phyloP scores from a whole-genome alignment of 1,140 invertebrate species.

The Drosophila melanogaster region Release_6_plus_ISO1_MT NT_033777.3:13443001-13443500 shows the following conservation, averaged over 20 bases:
- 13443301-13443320: conserved; percentile 83
- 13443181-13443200: conserved; percentile 12
- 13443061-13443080: conserved; percentile 8
- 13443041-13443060: conserved; percentile 59
- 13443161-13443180: conserved; percentile 60
- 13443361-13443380: conserved; percentile 83
- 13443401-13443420: conserved; percentile 64
- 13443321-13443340: conserved; percentile 82
- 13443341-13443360: conserved; percentile 83
- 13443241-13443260: conserved; percentile 4
- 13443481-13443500: conserved; percentile 8
- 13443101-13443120: conserved; percentile 62
- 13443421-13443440: neutral
- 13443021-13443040: no score
- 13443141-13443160: conserved; percentile 64
- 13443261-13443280: conserved; percentile 34
- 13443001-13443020: conserved; percentile 6
- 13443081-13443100: conserved; percentile 50
- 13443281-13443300: conserved; percentile 73
- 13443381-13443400: conserved; percentile 82
- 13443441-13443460: neutral
- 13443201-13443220: conserved; percentile 15
- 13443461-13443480: neutral
- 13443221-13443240: neutral
- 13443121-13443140: conserved; percentile 60